Evolutionary conservation across 2,888 invertebrate genomes (phyloP), one percentile per base, ranked within the genome.

Genomic region (Neoitamus cyanurus): DNA sequence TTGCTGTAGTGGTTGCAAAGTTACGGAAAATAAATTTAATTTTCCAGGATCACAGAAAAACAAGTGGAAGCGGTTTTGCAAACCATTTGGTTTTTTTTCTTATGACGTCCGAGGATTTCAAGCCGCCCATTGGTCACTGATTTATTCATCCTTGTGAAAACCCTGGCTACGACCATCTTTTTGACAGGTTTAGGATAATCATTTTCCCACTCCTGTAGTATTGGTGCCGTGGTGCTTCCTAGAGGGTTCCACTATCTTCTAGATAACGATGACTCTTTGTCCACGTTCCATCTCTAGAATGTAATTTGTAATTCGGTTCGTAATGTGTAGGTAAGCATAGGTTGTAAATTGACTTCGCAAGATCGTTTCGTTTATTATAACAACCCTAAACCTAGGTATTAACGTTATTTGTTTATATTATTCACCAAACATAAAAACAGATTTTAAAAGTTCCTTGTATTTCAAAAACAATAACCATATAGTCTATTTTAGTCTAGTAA

Each of bases 11-110:
- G 58, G 58, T 58, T 11, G 31, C n/a, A 58, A 48, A 48, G 48
- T 58, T 46, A 6, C 31, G 48, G 30, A 48, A 78, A 78, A 48
- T 78, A 48, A 78, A 78, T 78, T 58, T 58, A 78, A 78, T 78
- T 78, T 48, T 1, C 30, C 78, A 78, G 13, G 48, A 78, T 46
- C 34, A 9, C 3, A 58, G 58, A 25, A 58, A 58, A 25, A 58
- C 9, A 25, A 9, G 20, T n/a, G 6, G 58, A 58, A 58, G 9
- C 7, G 58, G 9, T 20, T 58, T 58, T 20, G 58, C 1, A 58
- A 58, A 58, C 25, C 20, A 7, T 58, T 15, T 15, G 7, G 20
- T 48, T 1, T 48, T 48, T n/a, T 46, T 46, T 46, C 15, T 25
- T 58, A 7, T 2, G 25, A n/a, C n/a, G 25, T 20, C 58, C 7